phyloP scores from a whole-genome alignment of 2,113 vertebrate species.

The Tetrax tetrax region DNA sequence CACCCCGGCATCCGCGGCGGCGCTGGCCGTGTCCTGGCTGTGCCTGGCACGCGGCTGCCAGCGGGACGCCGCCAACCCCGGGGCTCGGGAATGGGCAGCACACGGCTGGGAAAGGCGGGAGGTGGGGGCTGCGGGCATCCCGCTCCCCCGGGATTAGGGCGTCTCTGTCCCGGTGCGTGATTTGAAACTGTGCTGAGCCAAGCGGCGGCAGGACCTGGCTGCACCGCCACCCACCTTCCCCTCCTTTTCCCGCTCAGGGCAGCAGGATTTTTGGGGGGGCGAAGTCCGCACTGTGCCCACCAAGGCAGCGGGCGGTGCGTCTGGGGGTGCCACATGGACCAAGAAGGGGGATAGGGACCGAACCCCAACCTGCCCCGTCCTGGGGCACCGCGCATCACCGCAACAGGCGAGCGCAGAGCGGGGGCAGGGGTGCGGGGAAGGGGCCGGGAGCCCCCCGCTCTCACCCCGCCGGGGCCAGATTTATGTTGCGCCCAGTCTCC shows the following conservation, averaged over 20 bases:
- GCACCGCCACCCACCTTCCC: accelerated
- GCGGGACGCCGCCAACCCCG: background rate
- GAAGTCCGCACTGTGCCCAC: accelerated
- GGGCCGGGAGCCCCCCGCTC: background rate
- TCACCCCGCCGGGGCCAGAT: background rate
- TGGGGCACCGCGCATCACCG: background rate
- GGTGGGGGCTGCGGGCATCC: background rate
- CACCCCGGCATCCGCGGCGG: background rate
- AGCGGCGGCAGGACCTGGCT: background rate
- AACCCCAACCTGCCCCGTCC: accelerated
- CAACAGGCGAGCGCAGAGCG: background rate
- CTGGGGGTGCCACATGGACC: background rate
- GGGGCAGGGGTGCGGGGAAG: background rate
- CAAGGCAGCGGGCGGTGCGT: accelerated
- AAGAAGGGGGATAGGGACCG: too few species aligned
- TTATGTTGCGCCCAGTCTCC: background rate
- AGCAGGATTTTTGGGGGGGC: background rate
- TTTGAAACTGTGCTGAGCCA: background rate
- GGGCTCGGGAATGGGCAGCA: background rate
- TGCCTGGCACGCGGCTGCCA: constrained; percentile 57
- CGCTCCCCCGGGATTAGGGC: accelerated
- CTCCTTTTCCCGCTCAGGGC: background rate
- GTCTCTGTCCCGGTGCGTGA: accelerated
- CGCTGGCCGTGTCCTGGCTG: background rate
- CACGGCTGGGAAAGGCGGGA: background rate